A percentile compares a stretch with the other conserved stretches of the same genome.
These are phyloP conservation scores for Epirrhoe alternata DNA, from an alignment of 2,888 invertebrate genomes.

Conservation along the genomic window DNA sequence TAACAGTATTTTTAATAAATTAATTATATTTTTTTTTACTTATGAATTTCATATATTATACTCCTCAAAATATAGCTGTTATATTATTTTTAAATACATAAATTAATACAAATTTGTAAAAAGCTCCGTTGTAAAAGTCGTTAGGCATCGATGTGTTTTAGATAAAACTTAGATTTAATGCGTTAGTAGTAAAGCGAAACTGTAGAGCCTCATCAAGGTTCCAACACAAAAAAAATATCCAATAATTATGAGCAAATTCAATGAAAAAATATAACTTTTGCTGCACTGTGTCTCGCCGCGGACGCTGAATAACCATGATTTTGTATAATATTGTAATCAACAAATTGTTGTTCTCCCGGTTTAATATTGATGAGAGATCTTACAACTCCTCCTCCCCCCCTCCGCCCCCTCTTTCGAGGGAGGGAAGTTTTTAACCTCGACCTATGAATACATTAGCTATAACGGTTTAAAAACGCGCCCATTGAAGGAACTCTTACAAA, in stretches of 20 bases:
- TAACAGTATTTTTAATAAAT: too few species aligned
- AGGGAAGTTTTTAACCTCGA: slow-evolving; percentile 48
- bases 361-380: slow-evolving; percentile 55
- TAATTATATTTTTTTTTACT: too few species aligned
- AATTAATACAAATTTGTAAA: too few species aligned
- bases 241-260: neutral
- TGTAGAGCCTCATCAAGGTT: too few species aligned
- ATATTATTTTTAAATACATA: too few species aligned
- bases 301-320: slow-evolving; percentile 38
- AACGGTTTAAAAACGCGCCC: slow-evolving; percentile 51
- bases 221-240: too few species aligned
- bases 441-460: slow-evolving; percentile 60
- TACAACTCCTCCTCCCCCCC: slow-evolving; percentile 19
- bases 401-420: neutral
- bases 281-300: slow-evolving; percentile 2
- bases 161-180: too few species aligned
- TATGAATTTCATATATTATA: too few species aligned
- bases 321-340: slow-evolving; percentile 51
- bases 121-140: too few species aligned
- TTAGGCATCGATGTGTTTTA: too few species aligned
- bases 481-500: slow-evolving; percentile 37
- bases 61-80: too few species aligned
- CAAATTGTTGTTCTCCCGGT: slow-evolving; percentile 51
- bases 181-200: too few species aligned
- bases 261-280: neutral